phyloP scores from a whole-genome alignment of 2,113 vertebrate species.

The Physeter macrocephalus region DNA sequence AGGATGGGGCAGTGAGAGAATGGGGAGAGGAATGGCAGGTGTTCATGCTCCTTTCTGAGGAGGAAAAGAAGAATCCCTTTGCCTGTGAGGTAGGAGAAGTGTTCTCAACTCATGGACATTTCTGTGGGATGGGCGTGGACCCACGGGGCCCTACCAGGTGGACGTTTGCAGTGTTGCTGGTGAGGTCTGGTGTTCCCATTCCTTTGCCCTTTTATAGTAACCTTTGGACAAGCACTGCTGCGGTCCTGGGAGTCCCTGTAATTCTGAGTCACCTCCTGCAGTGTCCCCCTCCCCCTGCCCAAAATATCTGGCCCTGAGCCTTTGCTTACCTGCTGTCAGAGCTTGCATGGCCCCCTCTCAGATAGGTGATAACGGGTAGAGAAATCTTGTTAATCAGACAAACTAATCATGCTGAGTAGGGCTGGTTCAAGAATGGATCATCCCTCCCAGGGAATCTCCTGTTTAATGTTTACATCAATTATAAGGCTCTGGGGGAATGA shows the following conservation, averaged over 20 bases:
- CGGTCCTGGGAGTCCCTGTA: neutral
- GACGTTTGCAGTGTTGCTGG: neutral
- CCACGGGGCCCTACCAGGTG: neutral
- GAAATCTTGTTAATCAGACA: conserved; percentile 40
- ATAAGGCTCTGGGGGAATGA: conserved; percentile 6
- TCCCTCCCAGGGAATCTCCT: conserved; percentile 8
- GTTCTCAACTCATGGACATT: neutral
- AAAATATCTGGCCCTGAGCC: neutral
- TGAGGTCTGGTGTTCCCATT: neutral
- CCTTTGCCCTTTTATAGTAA: neutral
- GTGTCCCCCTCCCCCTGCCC: too few relatives aligned
- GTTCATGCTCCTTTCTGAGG: neutral
- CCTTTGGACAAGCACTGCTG: neutral
- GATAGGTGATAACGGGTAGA: neutral
- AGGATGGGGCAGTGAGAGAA: neutral
- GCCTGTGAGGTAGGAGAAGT: neutral
- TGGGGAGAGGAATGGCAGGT: neutral
- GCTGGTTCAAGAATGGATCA: conserved; percentile 12
- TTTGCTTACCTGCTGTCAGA: conserved; percentile 36
- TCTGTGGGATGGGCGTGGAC: neutral
- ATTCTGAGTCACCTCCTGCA: neutral
- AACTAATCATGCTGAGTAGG: conserved; percentile 56
- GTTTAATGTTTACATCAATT: conserved; percentile 33
- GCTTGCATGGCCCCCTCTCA: neutral
- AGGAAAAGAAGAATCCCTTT: neutral